A percentile compares a stretch with the other conserved stretches of the same genome.
These are phyloP conservation scores for Gobio occitaniae DNA, from an alignment of 2,797 vertebrate genomes.

Conservation along the genomic window DNA sequence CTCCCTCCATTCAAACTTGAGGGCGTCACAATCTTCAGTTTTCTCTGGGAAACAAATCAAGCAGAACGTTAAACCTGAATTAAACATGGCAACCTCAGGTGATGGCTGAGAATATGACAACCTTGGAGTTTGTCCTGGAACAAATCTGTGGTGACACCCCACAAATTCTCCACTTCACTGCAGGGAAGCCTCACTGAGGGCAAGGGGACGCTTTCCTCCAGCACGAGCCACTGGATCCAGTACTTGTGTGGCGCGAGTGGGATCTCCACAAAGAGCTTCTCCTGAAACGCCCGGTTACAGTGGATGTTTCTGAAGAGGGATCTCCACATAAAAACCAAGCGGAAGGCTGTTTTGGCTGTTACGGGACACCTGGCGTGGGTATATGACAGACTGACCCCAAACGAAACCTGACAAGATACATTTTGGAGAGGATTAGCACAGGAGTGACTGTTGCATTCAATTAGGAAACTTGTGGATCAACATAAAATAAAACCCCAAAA, in stretches of 20 bases:
- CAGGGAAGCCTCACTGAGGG: conserved; percentile 62
- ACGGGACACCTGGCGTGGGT: conserved; percentile 47
- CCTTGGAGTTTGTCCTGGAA: conserved; percentile 64
- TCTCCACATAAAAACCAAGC: conserved; percentile 65
- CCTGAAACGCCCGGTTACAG: conserved; percentile 70
- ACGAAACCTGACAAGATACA: conserved; percentile 55
- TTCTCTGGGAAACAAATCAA: conserved; percentile 46
- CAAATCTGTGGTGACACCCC: conserved; percentile 61
- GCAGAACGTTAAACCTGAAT: neutral
- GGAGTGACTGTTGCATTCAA: neutral
- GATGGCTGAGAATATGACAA: neutral
- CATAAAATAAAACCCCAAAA: too few relatives aligned
- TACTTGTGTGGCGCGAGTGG: conserved; percentile 23
- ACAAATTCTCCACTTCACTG: conserved; percentile 63
- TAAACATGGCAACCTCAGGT: neutral
- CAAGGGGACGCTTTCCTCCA: conserved; percentile 69
- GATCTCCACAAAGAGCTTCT: conserved; percentile 67
- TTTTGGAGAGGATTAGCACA: neutral
- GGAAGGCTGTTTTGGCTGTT: conserved; percentile 67
- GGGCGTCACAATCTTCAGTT: conserved; percentile 54
- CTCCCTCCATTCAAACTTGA: conserved; percentile 71
- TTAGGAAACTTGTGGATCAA: too few relatives aligned
- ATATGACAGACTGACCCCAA: conserved; percentile 62
- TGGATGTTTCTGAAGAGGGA: conserved; percentile 66
- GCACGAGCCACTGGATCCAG: conserved; percentile 67